Evolutionary conservation across 1,140 invertebrate genomes (phyloP), one percentile per base, ranked within the genome.

Genomic region (Mizuhopecten yessoensis): DNA sequence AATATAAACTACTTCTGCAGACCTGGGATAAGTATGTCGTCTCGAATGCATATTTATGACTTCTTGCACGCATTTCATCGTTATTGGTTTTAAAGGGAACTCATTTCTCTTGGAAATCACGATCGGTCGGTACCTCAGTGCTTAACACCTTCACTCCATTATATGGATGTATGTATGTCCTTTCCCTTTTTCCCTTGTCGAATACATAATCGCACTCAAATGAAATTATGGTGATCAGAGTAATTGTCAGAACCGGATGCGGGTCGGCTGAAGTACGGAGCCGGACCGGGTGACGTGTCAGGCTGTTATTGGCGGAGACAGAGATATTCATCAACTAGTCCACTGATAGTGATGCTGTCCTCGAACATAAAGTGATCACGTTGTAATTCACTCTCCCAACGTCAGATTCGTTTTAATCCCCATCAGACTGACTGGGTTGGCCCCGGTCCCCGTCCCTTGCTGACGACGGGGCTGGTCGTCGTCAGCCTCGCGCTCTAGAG

Each of bases 401-500:
- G 57, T 75, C 57, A 75, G 57, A 75, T 75, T 75, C 57, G 57
- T 75, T 75, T 75, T 75, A 29, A 75, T 75, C 57, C 57, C 57
- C 57, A 75, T 75, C 57, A 75, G 57, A 75, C 57, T n/a, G 57
- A 75, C 57, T 75, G 3, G 23, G 17, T 75, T 29, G 57, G 57
- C n/a, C 57, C 57, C 57, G 57, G 42, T 29, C 57, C 57, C 57
- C 57, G 57, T 75, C 57, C 57, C 57, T 75, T 29, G 57, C 57
- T 75, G 57, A 75, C n/a, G 57, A 11, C n/a, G 57, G 42, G 57
- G 57, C 57, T 75, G n/a, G 57, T 75, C 57, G 57, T 75, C 57
- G 57, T 75, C 57, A 29, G 23, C 5, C 57, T 75, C 57, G 57
- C 57, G 57, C 57, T 75, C 57, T 29, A 23, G 57, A 75, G 57